Evolutionary conservation across 2,113 vertebrate genomes (phyloP).

Genomic region (Thalassarche chlororhynchos): DNA sequence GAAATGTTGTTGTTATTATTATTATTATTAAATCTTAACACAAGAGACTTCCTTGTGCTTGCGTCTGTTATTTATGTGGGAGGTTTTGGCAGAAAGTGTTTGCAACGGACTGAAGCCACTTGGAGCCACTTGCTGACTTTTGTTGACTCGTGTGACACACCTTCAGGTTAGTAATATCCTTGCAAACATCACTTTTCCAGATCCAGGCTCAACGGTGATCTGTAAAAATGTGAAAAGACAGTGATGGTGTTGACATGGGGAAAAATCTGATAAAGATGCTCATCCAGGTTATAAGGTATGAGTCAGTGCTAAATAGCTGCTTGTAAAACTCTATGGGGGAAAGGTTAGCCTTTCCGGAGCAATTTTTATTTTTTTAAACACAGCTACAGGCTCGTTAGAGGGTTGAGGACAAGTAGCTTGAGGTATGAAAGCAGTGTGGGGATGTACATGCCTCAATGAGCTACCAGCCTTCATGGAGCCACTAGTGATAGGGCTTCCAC

Average conservation of each 20-base stretch:
- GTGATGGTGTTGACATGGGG: accelerated
- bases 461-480: accelerated
- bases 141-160: neutral
- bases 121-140: neutral
- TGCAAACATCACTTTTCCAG: accelerated
- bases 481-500: neutral
- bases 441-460: neutral
- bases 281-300: neutral
- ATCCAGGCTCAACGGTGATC: accelerated
- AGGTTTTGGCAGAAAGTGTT: neutral
- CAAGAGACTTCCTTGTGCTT: neutral
- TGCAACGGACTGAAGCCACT: neutral
- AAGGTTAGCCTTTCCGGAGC: neutral
- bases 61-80: neutral
- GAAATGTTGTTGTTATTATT: slow-evolving; percentile 35
- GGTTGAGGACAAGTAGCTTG: neutral
- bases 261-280: neutral
- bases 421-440: neutral
- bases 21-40: slow-evolving; percentile 64
- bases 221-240: neutral
- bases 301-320: neutral
- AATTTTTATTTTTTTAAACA: neutral
- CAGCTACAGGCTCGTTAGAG: neutral
- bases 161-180: neutral
- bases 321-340: accelerated